Conservation (phyloP, 2,797 vertebrate species). For the Cryptoprocta ferox region DNA sequence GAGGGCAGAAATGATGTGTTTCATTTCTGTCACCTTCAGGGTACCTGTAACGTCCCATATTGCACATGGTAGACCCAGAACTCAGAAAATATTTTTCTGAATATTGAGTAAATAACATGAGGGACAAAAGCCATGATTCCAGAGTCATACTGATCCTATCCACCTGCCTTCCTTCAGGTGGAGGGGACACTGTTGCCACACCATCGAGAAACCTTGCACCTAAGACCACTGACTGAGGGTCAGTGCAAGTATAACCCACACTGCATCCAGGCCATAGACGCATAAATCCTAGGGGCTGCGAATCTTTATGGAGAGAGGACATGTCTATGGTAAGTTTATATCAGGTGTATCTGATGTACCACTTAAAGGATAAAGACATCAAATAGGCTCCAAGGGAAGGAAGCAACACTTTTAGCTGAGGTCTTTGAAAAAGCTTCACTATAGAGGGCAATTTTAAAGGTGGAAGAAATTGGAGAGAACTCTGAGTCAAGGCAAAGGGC, state of each 20-base stretch:
- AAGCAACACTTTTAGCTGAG: background rate
- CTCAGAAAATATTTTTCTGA: slow-evolving; percentile 1
- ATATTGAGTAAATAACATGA: background rate
- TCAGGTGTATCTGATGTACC: background rate
- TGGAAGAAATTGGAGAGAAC: background rate
- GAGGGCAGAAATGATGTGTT: background rate
- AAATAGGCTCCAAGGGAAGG: background rate
- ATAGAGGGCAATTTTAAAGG: background rate
- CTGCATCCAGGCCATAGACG: rapidly evolving
- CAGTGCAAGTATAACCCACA: background rate
- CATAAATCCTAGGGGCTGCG: background rate
- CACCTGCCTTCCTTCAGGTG: background rate
- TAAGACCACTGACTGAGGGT: background rate
- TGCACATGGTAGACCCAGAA: background rate
- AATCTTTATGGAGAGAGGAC: background rate
- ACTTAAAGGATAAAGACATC: background rate
- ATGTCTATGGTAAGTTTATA: background rate
- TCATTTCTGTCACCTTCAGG: background rate
- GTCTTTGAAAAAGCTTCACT: background rate
- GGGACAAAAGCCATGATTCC: background rate
- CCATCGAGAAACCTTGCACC: background rate
- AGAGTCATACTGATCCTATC: background rate
- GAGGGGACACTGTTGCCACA: background rate
- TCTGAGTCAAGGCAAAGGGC: background rate
- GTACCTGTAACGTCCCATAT: background rate